phyloP scores from a whole-genome alignment of 2,113 vertebrate genomes.

The Petrocephalus zakoni region DNA sequence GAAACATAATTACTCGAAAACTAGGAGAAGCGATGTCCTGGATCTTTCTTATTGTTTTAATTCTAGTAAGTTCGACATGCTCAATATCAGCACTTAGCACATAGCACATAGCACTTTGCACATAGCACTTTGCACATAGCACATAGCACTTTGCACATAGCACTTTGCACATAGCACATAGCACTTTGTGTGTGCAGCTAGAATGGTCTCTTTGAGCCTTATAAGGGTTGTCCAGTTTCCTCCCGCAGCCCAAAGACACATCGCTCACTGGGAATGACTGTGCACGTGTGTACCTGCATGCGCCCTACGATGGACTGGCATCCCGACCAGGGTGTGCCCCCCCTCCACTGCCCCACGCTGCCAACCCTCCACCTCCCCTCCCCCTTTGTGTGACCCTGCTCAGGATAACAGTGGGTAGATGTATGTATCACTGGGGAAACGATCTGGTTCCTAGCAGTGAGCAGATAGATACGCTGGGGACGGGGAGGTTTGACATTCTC shows the following conservation, averaged over 20 bases:
- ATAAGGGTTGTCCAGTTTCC: not conserved
- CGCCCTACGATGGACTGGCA: not conserved
- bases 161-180: no score
- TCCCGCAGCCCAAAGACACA: not conserved
- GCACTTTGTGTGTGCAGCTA: not conserved
- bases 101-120: no score
- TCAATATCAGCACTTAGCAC: no score
- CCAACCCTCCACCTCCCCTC: not conserved
- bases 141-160: no score
- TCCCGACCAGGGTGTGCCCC: not conserved
- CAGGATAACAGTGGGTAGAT: not conserved
- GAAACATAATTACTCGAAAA: not conserved
- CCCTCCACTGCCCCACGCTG: not conserved
- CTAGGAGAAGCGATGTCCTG: not conserved
- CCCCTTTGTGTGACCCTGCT: not conserved
- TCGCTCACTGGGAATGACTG: not conserved
- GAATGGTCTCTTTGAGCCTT: not conserved
- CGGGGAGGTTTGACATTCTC: not conserved
- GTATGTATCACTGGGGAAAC: not conserved
- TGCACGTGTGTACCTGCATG: not conserved
- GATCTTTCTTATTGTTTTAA: not conserved
- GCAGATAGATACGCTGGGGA: not conserved
- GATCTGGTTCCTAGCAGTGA: not conserved
- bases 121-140: no score
- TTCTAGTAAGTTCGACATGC: not conserved